A percentile compares a stretch with the other conserved stretches of the same genome.
Evolutionary conservation across 2,113 vertebrate species (phyloP).

Genomic region (Rhea pennata): DNA sequence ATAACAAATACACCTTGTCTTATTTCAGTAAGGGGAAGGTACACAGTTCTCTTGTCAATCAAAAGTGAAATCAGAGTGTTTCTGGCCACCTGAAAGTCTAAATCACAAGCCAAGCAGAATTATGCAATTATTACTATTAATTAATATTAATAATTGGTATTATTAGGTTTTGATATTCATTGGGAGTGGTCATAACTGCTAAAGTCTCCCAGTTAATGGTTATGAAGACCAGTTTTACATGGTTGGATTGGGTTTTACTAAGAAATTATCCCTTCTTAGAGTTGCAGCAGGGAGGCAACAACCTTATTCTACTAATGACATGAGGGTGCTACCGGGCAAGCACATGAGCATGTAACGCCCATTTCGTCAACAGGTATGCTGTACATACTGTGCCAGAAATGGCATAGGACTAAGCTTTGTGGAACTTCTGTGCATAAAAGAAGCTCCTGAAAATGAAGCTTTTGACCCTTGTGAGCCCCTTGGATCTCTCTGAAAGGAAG

Average conservation of each 20-base stretch:
- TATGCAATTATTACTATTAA: neutral
- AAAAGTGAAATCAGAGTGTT: neutral
- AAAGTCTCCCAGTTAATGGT: neutral
- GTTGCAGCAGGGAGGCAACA: neutral
- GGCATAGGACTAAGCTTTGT: neutral
- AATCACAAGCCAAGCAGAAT: neutral
- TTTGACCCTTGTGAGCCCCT: neutral
- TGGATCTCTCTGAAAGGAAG: neutral
- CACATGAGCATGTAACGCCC: accelerated
- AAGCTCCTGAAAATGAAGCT: neutral
- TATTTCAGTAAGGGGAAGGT: neutral
- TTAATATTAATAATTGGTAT: too few species aligned
- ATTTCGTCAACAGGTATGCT: neutral
- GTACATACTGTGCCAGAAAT: neutral
- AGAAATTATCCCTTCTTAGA: neutral
- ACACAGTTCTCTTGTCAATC: neutral
- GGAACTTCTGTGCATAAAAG: neutral
- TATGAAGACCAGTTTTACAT: neutral
- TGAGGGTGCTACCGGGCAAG: neutral
- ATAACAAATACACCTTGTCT: neutral
- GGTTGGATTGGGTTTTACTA: neutral
- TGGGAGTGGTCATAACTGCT: neutral
- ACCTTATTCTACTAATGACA: neutral
- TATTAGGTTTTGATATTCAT: neutral
- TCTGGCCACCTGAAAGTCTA: neutral